phyloP scores from a whole-genome alignment of 2,888 invertebrate species.

The Sinodicranocentrus sp. region DNA sequence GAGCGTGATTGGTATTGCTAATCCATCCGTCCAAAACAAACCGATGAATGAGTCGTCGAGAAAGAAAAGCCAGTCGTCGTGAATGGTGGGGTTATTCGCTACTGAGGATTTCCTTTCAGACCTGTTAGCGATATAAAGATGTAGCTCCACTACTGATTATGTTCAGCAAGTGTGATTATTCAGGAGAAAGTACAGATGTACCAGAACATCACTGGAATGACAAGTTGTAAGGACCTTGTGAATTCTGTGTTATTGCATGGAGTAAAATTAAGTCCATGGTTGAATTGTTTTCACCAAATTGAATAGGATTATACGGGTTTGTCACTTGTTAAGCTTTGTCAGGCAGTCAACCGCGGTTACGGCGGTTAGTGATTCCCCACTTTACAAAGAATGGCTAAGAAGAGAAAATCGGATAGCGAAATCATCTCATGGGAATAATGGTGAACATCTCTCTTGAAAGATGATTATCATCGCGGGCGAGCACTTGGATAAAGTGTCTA shows the following conservation, averaged over 20 bases:
- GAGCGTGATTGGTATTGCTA: too few relatives aligned
- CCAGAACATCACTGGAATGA: not conserved
- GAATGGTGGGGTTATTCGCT: too few relatives aligned
- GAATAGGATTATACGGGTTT: slow-evolving; percentile 18
- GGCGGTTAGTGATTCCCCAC: not conserved
- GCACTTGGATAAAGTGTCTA: too few relatives aligned
- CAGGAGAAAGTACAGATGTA: not conserved
- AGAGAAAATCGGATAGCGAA: too few relatives aligned
- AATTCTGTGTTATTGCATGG: not conserved
- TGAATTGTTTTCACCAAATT: slow-evolving; percentile 31
- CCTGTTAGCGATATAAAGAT: too few relatives aligned
- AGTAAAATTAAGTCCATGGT: slow-evolving; percentile 14
- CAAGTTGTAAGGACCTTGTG: not conserved
- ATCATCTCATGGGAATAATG: not conserved
- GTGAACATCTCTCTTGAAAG: not conserved
- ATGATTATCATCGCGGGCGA: not conserved
- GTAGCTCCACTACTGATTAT: too few relatives aligned
- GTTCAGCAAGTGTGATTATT: too few relatives aligned
- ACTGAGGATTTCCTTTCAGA: too few relatives aligned
- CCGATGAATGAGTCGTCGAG: too few relatives aligned
- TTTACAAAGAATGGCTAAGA: not conserved
- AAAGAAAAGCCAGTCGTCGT: too few relatives aligned
- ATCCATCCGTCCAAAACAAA: too few relatives aligned
- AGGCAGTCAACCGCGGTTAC: not conserved
- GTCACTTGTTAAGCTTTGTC: slow-evolving; percentile 4